Evolutionary conservation across 2,888 invertebrate species (phyloP), one percentile per base, ranked within the genome.

Genomic region (Vannuccia rotundouncinata): DNA sequence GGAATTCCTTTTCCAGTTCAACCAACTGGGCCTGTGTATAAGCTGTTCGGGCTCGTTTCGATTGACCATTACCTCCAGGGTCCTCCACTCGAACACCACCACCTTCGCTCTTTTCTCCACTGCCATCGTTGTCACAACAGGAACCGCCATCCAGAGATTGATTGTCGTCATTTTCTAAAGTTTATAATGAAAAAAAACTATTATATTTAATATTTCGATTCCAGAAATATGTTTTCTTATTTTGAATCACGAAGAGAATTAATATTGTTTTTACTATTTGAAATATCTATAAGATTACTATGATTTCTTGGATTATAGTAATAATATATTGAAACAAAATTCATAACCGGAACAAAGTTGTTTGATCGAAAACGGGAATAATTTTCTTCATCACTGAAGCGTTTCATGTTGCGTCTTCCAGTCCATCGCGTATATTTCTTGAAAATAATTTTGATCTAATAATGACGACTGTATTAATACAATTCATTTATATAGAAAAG

Each of bases 1-100:
- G 96, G 91, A 96, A 96, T 91, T 96, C 96, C 89, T 96, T 96
- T 90, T 96, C 96, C 90, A 96, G 91, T 90, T 96, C 96, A 88
- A 96, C 91, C 81, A 96, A 96, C 91, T 97, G 96, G 91, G 95
- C 95, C 89, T 96, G 92, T 85, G 96, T 96, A 90, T 96, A 96
- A 84, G 96, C 96, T 89, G 96, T 96, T 85, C 96, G 92, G 84
- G 95, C 95, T 89, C 96, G 92, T 91, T 95, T 95, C 25, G 66
- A 66, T 22, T 66, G 66, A 5, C 17, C 10, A 45, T 17, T 10
- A n/a, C 66, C 66, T 2, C 2, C 25, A 17, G 13, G 22, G 45
- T 17, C 17, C 45, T 17, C 45, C 17, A 17, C 5, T 17, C 45
- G 10, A 45, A 10, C 17, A 17, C 10, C 45, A 45, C 45, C 45